Evolutionary conservation across 1,140 invertebrate species (phyloP).

Genomic region (Drosophila nigromelanica): DNA sequence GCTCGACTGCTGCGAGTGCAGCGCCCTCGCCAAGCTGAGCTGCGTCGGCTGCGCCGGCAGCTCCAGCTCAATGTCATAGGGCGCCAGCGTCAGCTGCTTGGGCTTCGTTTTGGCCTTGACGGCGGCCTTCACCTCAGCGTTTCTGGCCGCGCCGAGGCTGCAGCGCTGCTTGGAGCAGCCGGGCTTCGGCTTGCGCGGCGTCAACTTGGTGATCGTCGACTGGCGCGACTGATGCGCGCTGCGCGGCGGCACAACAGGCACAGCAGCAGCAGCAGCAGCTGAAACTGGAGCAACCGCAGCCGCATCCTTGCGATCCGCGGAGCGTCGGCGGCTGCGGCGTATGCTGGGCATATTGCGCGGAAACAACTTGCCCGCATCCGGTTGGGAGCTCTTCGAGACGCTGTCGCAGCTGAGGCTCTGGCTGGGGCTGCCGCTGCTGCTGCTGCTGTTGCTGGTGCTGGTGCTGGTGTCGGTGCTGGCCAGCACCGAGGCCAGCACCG

Average conservation of each 20-base stretch:
- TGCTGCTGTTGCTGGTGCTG: slow-evolving; percentile 13
- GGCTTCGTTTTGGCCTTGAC: slow-evolving; percentile 61
- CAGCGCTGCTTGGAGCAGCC: slow-evolving; percentile 62
- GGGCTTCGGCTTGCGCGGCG: slow-evolving; percentile 50
- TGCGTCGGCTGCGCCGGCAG: slow-evolving; percentile 41
- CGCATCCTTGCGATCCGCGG: slow-evolving; percentile 29
- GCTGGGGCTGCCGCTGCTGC: slow-evolving; percentile 38
- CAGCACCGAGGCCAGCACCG: slow-evolving; percentile 26
- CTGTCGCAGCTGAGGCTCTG: slow-evolving; percentile 55
- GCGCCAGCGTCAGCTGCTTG: slow-evolving; percentile 59
- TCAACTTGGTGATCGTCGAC: slow-evolving; percentile 70
- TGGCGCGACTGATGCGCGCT: slow-evolving; percentile 47
- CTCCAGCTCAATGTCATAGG: slow-evolving; percentile 62
- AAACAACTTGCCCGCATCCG: slow-evolving; percentile 72
- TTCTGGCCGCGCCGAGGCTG: neutral
- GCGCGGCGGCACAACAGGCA: slow-evolving; percentile 31
- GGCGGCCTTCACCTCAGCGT: slow-evolving; percentile 47
- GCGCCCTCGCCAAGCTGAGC: slow-evolving; percentile 57
- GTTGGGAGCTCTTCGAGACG: slow-evolving; percentile 64
- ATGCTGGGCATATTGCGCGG: slow-evolving; percentile 83
- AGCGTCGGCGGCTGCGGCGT: slow-evolving; percentile 63
- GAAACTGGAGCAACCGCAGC: neutral
- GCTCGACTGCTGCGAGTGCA: slow-evolving; percentile 60
- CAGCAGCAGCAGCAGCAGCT: too few species aligned
- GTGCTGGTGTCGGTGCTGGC: slow-evolving; percentile 53